Evolutionary conservation across 2,113 vertebrate species (phyloP).

Genomic region (Malurus cyaneus): DNA sequence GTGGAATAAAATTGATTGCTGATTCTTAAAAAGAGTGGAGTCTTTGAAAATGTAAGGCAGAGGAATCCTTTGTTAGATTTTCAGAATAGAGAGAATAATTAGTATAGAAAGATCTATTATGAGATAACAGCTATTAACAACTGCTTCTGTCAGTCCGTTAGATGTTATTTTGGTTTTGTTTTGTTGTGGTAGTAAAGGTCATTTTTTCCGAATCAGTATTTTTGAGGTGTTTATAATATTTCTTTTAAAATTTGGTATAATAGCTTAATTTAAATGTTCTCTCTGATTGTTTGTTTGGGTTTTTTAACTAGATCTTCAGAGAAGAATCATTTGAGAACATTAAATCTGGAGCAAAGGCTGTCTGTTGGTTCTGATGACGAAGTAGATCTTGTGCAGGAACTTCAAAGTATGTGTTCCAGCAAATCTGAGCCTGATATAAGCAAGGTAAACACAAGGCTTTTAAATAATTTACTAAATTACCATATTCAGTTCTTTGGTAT

Average conservation of each 20-base stretch:
- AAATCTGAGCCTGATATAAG: constrained; percentile 95
- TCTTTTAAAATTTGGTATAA: background rate
- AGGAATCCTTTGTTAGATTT: background rate
- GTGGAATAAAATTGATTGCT: background rate
- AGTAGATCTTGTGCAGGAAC: constrained; percentile 87
- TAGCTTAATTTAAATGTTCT: background rate
- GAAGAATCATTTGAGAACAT: constrained; percentile 48
- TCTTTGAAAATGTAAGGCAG: background rate
- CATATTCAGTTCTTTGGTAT: background rate
- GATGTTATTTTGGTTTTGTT: background rate
- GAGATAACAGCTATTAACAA: background rate
- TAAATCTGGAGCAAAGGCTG: constrained; percentile 76
- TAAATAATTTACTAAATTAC: background rate
- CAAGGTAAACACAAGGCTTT: constrained; percentile 77
- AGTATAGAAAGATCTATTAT: background rate
- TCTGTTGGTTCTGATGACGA: constrained; percentile 88
- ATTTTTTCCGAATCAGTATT: background rate
- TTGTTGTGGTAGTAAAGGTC: background rate
- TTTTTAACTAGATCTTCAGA: constrained; percentile 60
- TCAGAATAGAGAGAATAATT: background rate
- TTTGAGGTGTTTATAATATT: background rate
- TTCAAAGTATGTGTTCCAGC: constrained; percentile 93
- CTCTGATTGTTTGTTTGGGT: background rate
- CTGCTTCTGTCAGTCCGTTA: background rate
- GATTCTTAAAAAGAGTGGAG: background rate